Percentiles rank a stretch among this genome's conserved stretches.
phyloP scores from a whole-genome alignment of 1,140 invertebrate genomes.

The Aphidius gifuensis region DNA sequence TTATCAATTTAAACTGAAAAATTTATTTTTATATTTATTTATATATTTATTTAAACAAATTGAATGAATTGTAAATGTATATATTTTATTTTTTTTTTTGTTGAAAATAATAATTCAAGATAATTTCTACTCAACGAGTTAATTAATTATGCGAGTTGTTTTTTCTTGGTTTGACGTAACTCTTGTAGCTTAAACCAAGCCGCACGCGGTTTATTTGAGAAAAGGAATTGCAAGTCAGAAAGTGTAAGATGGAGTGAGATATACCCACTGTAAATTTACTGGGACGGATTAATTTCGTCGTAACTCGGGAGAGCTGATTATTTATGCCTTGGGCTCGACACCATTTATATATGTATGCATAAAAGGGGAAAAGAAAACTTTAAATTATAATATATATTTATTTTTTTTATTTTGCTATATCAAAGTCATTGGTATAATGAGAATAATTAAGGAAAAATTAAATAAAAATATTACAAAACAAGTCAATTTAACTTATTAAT shows the following conservation, averaged over 20 bases:
- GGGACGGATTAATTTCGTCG: constrained; percentile 48
- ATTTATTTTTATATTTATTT: too few relatives aligned
- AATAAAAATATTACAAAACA: neutral
- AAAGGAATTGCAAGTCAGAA: constrained; percentile 30
- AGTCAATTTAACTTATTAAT: too few relatives aligned
- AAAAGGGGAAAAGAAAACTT: constrained; percentile 7
- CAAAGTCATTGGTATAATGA: neutral
- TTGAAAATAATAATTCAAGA: constrained; percentile 14
- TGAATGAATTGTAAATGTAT: too few relatives aligned
- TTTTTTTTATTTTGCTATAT: neutral
- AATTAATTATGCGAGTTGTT: constrained; percentile 41
- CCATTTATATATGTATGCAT: neutral
- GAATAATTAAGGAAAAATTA: neutral
- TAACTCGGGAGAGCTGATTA: constrained; percentile 40
- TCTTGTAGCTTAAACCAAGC: constrained; percentile 30
- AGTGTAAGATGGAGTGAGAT: constrained; percentile 1
- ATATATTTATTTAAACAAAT: too few relatives aligned
- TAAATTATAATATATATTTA: constrained; percentile 6
- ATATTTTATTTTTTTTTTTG: too few relatives aligned
- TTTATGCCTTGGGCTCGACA: constrained; percentile 34
- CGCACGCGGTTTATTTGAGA: constrained; percentile 35
- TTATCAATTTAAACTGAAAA: too few relatives aligned
- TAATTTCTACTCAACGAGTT: constrained; percentile 35
- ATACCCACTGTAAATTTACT: constrained; percentile 44
- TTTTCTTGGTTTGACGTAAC: constrained; percentile 21